These are phyloP conservation scores for Hemaris fuciformis DNA, from an alignment of 2,888 invertebrate genomes.

Conservation along the genomic window DNA sequence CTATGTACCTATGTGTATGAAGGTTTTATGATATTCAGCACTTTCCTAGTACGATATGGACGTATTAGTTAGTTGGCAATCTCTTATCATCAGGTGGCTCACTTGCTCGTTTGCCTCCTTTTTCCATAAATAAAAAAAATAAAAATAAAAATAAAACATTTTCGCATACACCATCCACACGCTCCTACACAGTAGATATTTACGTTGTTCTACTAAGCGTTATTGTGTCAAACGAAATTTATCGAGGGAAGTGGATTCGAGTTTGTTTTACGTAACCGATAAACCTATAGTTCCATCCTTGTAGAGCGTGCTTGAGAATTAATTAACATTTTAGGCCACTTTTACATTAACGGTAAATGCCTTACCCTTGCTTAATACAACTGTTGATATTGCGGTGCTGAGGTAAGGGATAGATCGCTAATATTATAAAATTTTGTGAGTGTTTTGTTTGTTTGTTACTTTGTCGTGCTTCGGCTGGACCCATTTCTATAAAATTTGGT, in stretches of 20 bases:
- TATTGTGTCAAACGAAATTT: slow-evolving; percentile 24
- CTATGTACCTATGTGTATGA: too few species aligned
- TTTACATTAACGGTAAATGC: not conserved
- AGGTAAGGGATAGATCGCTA: too few species aligned
- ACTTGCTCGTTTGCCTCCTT: too few species aligned
- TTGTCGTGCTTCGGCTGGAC: too few species aligned
- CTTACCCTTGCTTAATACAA: not conserved
- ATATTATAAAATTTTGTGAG: too few species aligned
- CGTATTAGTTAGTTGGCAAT: too few species aligned
- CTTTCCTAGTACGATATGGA: slow-evolving; percentile 1
- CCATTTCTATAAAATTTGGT: too few species aligned
- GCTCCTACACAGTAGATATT: slow-evolving; percentile 14
- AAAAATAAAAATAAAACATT: too few species aligned
- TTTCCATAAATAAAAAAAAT: too few species aligned
- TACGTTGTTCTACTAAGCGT: slow-evolving; percentile 23
- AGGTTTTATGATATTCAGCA: too few species aligned
- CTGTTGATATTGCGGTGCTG: not conserved
- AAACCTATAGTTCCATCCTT: slow-evolving; percentile 18
- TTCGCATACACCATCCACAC: not conserved
- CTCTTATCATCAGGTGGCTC: too few species aligned
- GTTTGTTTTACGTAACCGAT: not conserved
- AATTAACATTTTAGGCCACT: slow-evolving; percentile 7
- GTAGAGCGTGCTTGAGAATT: slow-evolving; percentile 26
- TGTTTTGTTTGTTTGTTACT: too few species aligned
- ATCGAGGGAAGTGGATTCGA: slow-evolving; percentile 14